Conservation (phyloP, 2,888 invertebrate genomes). For the Ceratothoa steindachneri region DNA sequence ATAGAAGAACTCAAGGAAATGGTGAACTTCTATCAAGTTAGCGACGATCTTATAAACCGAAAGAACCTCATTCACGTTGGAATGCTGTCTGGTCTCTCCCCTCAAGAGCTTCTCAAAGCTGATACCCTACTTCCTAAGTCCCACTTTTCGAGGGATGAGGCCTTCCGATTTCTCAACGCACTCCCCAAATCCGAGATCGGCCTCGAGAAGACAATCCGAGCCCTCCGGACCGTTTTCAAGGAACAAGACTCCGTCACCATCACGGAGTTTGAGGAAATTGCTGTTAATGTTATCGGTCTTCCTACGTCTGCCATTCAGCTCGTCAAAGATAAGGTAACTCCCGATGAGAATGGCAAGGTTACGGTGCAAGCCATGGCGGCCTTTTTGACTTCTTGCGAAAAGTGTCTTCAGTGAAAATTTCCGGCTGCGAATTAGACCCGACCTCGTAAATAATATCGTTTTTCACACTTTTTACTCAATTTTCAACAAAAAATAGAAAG, state of each 20-base stretch:
- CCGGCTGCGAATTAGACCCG: too few species aligned
- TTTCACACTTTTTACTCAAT: too few species aligned
- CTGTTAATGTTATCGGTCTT: not conserved
- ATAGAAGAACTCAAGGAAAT: not conserved
- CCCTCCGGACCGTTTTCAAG: not conserved
- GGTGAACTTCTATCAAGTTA: not conserved
- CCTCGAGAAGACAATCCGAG: not conserved
- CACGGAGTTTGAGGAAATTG: not conserved
- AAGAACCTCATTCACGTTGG: not conserved
- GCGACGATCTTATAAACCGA: not conserved
- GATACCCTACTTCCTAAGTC: not conserved
- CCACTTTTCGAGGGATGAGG: not conserved
- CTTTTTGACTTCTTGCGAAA: not conserved
- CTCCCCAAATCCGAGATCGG: not conserved
- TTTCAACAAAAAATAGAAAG: too few species aligned
- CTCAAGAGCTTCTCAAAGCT: not conserved
- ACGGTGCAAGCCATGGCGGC: not conserved
- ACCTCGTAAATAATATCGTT: too few species aligned
- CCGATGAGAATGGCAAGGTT: not conserved
- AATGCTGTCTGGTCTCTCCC: not conserved
- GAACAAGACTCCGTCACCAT: not conserved
- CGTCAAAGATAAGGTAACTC: not conserved
- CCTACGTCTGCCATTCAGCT: not conserved
- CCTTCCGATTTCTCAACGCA: not conserved
- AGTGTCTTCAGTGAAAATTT: not conserved